These are phyloP conservation scores for Epinephelus awoara DNA, from an alignment of 2,797 vertebrate genomes.

Conservation along the genomic window DNA sequence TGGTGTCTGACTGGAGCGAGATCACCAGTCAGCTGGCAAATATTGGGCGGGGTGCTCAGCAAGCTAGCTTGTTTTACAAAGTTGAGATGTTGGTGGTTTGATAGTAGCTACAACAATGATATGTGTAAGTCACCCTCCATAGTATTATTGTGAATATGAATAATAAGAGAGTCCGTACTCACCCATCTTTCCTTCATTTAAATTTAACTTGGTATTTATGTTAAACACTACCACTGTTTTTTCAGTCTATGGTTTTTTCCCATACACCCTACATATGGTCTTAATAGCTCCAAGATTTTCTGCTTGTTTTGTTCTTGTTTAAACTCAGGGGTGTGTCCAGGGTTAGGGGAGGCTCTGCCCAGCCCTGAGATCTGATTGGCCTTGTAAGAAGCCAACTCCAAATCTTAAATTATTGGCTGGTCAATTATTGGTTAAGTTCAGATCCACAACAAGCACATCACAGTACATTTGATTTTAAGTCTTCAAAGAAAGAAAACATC, in stretches of 20 bases:
- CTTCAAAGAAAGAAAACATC: too few species aligned
- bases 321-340: background rate
- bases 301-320: background rate
- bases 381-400: background rate
- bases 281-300: too few species aligned
- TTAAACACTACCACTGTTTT: background rate
- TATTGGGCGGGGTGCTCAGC: too few species aligned
- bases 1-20: too few species aligned
- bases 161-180: too few species aligned
- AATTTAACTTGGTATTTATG: background rate
- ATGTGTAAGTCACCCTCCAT: too few species aligned
- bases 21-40: too few species aligned
- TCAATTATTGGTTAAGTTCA: background rate
- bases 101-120: too few species aligned
- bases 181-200: background rate
- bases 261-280: background rate
- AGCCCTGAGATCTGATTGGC: slow-evolving; percentile 30
- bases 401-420: background rate
- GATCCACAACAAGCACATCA: background rate
- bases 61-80: too few species aligned
- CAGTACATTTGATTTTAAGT: background rate
- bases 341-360: background rate
- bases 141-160: too few species aligned
- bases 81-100: too few species aligned
- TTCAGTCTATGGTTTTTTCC: background rate